A percentile compares a stretch with the other conserved stretches of the same genome.
Conservation (phyloP, 2,113 vertebrate genomes). For the Dipodomys merriami region DNA sequence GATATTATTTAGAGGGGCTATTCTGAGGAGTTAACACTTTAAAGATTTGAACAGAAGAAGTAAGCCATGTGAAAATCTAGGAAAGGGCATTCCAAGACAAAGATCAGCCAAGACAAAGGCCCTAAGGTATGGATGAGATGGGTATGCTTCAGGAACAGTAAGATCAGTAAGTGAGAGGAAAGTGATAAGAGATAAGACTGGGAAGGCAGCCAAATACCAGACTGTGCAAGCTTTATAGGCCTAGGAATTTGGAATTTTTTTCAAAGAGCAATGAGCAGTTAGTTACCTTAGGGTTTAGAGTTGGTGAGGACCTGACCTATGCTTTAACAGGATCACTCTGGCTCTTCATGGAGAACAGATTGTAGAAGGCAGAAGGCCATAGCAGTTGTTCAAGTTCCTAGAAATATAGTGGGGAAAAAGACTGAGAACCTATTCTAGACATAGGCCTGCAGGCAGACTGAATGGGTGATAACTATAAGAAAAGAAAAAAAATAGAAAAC, state of each 20-base stretch:
- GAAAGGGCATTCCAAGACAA: slow-evolving; percentile 53
- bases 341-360: neutral
- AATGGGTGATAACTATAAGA: neutral
- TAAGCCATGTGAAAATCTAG: neutral
- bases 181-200: slow-evolving; percentile 60
- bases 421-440: neutral
- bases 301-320: slow-evolving; percentile 14
- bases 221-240: neutral
- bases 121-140: slow-evolving; percentile 28
- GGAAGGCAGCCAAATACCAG: slow-evolving; percentile 44
- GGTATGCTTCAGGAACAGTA: slow-evolving; percentile 38
- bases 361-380: neutral
- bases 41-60: slow-evolving; percentile 32
- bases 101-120: slow-evolving; percentile 58
- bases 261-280: slow-evolving; percentile 13
- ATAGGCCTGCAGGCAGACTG: neutral
- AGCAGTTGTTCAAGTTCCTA: neutral
- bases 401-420: neutral
- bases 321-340: slow-evolving; percentile 13
- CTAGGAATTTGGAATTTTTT: slow-evolving; percentile 56
- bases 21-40: slow-evolving; percentile 13
- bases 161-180: slow-evolving; percentile 58
- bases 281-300: slow-evolving; percentile 27
- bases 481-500: slow-evolving; percentile 5
- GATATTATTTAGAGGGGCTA: neutral